These are phyloP conservation scores for Cacoxenus indagator DNA, from an alignment of 2,888 invertebrate genomes.

Conservation along the genomic window DNA sequence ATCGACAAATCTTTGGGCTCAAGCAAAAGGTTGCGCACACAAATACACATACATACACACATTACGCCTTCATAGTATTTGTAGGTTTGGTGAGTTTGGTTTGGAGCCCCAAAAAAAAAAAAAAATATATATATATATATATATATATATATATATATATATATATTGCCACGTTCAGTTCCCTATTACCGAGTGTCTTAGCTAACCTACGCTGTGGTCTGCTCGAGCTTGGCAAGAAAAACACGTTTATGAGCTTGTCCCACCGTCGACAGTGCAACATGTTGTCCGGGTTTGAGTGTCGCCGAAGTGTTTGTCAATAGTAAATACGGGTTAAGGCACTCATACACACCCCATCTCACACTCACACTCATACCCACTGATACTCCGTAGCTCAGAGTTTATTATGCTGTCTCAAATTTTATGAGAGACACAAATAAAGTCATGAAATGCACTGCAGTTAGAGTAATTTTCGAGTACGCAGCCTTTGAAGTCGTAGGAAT, in stretches of 20 bases:
- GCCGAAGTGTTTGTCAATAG: constrained; percentile 10
- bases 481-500: not conserved
- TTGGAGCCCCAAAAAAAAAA: too few relatives aligned
- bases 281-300: constrained; percentile 1
- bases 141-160: not conserved
- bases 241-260: constrained; percentile 2
- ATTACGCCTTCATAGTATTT: not conserved
- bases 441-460: constrained; percentile 20
- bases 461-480: constrained; percentile 12
- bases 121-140: not conserved
- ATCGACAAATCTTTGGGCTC: constrained; percentile 23
- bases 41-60: not conserved
- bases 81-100: too few relatives aligned
- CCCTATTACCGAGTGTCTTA: not conserved
- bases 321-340: constrained; percentile 7
- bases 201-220: not conserved
- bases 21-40: constrained; percentile 7
- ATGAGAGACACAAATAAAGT: constrained; percentile 50
- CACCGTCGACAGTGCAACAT: constrained; percentile 18
- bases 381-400: constrained; percentile 26
- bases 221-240: not conserved
- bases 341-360: not conserved
- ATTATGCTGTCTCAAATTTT: constrained; percentile 56
- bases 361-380: not conserved
- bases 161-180: not conserved